Evolutionary conservation across 2,888 invertebrate genomes (phyloP), one percentile per base, ranked within the genome.

Genomic region (Mimumesa dahlbomi): DNA sequence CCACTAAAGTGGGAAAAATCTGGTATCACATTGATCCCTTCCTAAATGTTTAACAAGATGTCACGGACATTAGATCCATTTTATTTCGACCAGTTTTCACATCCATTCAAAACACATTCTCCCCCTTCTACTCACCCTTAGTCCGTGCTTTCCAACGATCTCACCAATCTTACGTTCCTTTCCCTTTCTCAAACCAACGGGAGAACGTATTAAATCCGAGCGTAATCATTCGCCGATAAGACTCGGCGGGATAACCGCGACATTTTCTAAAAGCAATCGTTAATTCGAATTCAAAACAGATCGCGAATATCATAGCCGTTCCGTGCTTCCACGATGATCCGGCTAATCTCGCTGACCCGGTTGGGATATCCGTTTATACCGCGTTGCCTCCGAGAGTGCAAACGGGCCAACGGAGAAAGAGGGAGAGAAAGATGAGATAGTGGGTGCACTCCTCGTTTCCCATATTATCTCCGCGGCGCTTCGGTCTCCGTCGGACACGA

Each of bases 281-380:
- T 72, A 71, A 72, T 71, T 71, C 72, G 50, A 66, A 76, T 74
- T 78, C 76, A 77, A 77, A 76, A 75, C 75, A 74, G 58, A 64
- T 62, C 58, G 31, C 22, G 25, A 53, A 65, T 57, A 58, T 63
- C 64, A 36, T 18, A 45, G 53, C 67, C 70, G 58, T 50, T 77
- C 61, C 73, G 81, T 73, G 77, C 57, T 52, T 54, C 53, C 69
- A 59, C 19, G 67, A 54, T 65, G 68, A 64, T 77, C 75, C 59
- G 59, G 54, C 72, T 81, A 73, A 69, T 73, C 72, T 75, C 46
- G 61, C 56, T 52, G 77, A 78, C 62, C 67, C 53, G 69, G 56
- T 54, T 16, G 50, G 34, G 64, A 45, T 64, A 72, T 69, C 67
- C 70, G 66, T 50, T 72, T 73, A 63, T 56, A 29, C 43, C 11